Evolutionary conservation across 2,888 invertebrate species (phyloP), one percentile per base, ranked within the genome.

Genomic region (Portevinia maculata): DNA sequence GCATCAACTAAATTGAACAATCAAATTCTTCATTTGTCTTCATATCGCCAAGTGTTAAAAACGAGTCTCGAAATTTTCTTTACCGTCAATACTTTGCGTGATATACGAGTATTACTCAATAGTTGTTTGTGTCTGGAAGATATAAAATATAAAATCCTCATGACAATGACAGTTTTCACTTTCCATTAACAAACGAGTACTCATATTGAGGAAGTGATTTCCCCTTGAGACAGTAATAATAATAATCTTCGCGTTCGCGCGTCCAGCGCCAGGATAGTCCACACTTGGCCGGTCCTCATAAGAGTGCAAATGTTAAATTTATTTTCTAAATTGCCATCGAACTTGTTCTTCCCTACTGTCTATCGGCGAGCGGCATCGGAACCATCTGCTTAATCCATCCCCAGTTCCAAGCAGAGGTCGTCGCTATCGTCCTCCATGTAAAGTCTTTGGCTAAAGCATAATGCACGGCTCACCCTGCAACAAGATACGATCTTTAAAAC

Each of bases 131-230:
- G 19, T 7, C 52, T 15, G 15, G 13, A 17, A 30, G 15, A 44
- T 53, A 44, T 6, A 24, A 76, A 41, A 44, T 19, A 17, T 24
- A 57, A 55, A 13, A 67, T 60, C 53, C 34, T 46, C 53, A 30
- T 41, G 48, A 74, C 79, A 79, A 74, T 59, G 65, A 46, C 57
- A 19, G 32, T 65, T 81, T 81, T 81, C 76, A 81, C 81, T 81
- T 81, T 81, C 50, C 34, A 62, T 57, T 41, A 11, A 13, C 9
- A 19, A 62, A 69, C 67, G 44, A 19, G 74, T 57, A 48, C 44
- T 24, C 11, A 1, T 9, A 21, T 60, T 46, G 59, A 81, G 81
- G 81, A 81, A 81, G 70, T 34, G 65, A 70, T 81, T 81, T 75
- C 81, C 62, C 75, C 55, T 11, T 15, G 13, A 13, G 48, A n/a